Conservation (phyloP, 2,797 vertebrate species). For the Natrix natrix region DNA sequence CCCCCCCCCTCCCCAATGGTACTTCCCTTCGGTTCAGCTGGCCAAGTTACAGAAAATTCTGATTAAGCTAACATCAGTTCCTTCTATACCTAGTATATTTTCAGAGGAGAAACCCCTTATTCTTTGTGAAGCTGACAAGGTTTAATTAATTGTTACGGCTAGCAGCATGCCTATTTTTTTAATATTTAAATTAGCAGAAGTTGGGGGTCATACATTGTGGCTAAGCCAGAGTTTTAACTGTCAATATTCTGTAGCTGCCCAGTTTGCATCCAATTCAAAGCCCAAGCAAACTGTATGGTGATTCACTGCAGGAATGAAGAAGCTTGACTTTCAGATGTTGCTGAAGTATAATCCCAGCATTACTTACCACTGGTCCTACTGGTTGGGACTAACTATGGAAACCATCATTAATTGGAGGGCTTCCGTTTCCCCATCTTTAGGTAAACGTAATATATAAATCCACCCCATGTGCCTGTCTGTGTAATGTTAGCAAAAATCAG, state of each 20-base stretch:
- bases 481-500: background rate
- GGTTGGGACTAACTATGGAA: background rate
- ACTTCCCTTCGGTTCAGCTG: constrained; percentile 4
- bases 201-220: background rate
- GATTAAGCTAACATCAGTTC: background rate
- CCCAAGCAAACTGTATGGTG: background rate
- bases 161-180: background rate
- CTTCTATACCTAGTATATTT: background rate
- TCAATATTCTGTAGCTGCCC: background rate
- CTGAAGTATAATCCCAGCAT: background rate
- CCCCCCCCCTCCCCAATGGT: background rate
- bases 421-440: background rate
- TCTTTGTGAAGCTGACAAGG: background rate
- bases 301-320: background rate
- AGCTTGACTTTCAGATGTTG: background rate
- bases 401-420: background rate
- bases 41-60: constrained; percentile 8
- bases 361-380: background rate
- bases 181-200: background rate
- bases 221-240: background rate
- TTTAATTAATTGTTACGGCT: background rate
- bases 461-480: background rate
- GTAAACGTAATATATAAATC: background rate
- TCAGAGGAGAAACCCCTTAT: background rate
- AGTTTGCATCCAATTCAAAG: background rate